These are phyloP conservation scores for Ictalurus furcatus DNA, from an alignment of 2,113 vertebrate genomes.

Conservation along the genomic window DNA sequence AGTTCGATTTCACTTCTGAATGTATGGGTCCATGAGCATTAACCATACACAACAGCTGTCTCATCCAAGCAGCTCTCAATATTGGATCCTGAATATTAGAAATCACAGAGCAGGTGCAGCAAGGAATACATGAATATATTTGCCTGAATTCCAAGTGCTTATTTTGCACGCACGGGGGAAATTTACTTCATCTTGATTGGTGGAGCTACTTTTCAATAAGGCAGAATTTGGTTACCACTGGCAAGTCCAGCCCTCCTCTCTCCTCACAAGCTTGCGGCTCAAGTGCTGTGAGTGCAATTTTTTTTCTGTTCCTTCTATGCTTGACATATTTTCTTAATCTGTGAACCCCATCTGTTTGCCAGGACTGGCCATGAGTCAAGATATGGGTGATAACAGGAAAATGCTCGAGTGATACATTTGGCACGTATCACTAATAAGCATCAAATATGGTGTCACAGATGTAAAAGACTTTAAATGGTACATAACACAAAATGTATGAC, in stretches of 20 bases:
- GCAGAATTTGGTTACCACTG: background rate
- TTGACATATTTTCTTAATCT: slow-evolving; percentile 34
- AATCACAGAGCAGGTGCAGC: slow-evolving; percentile 27
- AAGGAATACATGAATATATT: slow-evolving; percentile 43
- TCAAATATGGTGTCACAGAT: slow-evolving; percentile 9
- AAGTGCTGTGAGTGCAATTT: background rate
- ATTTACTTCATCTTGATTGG: slow-evolving; percentile 19
- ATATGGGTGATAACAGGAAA: slow-evolving; percentile 2
- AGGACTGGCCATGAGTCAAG: slow-evolving; percentile 11
- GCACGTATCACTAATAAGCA: slow-evolving; percentile 15
- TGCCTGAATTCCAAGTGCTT: slow-evolving; percentile 22
- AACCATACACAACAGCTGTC: background rate
- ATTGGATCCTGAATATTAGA: slow-evolving; percentile 30
- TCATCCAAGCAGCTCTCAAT: slow-evolving; percentile 12
- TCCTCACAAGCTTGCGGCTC: slow-evolving; percentile 6
- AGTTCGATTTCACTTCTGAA: background rate
- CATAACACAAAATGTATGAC: slow-evolving; percentile 4
- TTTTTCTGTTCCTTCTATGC: slow-evolving; percentile 27
- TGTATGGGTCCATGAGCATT: background rate
- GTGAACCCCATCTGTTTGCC: slow-evolving; percentile 30
- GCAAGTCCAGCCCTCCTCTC: background rate
- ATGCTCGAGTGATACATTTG: slow-evolving; percentile 18
- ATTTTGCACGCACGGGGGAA: background rate
- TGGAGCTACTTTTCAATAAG: slow-evolving; percentile 12
- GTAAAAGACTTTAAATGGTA: slow-evolving; percentile 14